Base-by-base conservation (phyloP, 2,113 vertebrate species). In the Anoplopoma fimbria region DNA sequence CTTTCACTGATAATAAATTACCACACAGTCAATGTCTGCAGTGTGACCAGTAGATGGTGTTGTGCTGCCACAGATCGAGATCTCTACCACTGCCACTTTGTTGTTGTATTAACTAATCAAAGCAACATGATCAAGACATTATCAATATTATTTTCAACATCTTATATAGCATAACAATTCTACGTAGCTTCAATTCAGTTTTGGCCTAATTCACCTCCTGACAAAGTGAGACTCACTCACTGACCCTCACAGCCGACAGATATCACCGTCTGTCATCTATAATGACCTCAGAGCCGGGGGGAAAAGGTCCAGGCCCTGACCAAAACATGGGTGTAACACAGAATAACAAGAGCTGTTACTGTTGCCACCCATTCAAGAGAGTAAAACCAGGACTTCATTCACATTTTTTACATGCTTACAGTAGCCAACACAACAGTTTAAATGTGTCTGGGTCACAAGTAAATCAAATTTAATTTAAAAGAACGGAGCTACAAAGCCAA, bases 31-130 rank as follows among this genome's bases (percentile, higher is more conserved):
- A 2, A 14, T 51, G 15, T 42, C 27, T 68, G 53, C 34, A 55
- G 12, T 21, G 3, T 33, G 4, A 62, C 85, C 89, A 79, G 36
- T 61, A 91, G 89, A 78, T 87, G 91, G 88, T 21, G 68, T 10
- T 78, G 8, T 6, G 1, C 34, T 64, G 67, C 69, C 36, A 69
- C 51, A 62, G 23, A 67, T 58, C 9, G 13, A 42, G 12, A 21
- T 27, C 17, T 12, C 12, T 17, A 3, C 14, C 6, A 21, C 4
- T 2, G 1, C 3, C 14, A 36, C 10, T 75, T 72, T 57, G 6
- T 25, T 55, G n/a, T n/a, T 38, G 1, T 21, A 9, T 31, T 13
- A n/a, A 40, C 27, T 19, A 12, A 13, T 51, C 12, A 21, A 23
- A 36, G 6, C 27, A 17, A 36, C 27, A 6, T 6, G 5, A 60